Percentiles rank a stretch among this genome's conserved stretches.
phyloP scores from a whole-genome alignment of 2,888 invertebrate species.

The Flabesymbios commensalis region DNA sequence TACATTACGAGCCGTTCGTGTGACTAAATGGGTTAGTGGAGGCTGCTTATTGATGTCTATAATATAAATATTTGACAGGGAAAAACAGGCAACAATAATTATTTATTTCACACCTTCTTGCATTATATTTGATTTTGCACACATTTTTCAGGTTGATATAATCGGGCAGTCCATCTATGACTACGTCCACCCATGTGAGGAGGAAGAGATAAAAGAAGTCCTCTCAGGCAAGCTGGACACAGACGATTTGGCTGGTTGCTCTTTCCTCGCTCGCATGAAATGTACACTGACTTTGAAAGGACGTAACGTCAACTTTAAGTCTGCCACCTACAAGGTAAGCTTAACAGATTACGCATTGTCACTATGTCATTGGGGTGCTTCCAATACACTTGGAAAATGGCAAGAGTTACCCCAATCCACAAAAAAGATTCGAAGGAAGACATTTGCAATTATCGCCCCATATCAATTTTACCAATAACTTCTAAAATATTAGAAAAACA shows the following conservation, averaged over 20 bases:
- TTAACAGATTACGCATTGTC: background rate
- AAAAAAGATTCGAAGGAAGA: too few relatives aligned
- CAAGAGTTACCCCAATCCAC: too few relatives aligned
- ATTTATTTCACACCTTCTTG: too few relatives aligned
- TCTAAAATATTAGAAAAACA: too few relatives aligned
- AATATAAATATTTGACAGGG: too few relatives aligned
- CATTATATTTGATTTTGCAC: too few relatives aligned
- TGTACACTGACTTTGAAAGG: conserved; percentile 94
- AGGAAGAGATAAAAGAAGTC: conserved; percentile 70
- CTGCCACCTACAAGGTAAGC: conserved; percentile 70
- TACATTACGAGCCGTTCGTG: too few relatives aligned
- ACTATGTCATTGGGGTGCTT: conserved; percentile 72
- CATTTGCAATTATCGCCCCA: too few relatives aligned
- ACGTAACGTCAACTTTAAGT: conserved; percentile 92
- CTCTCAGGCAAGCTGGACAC: background rate
- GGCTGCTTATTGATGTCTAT: too few relatives aligned
- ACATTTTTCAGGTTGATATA: conserved; percentile 87
- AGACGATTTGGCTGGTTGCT: background rate
- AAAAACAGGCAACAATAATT: too few relatives aligned
- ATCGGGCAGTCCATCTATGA: conserved; percentile 94
- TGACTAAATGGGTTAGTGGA: too few relatives aligned
- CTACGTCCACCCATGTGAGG: conserved; percentile 93
- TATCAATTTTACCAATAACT: too few relatives aligned
- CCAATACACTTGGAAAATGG: conserved; percentile 81
- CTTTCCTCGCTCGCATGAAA: conserved; percentile 79